A percentile compares a stretch with the other conserved stretches of the same genome.
Evolutionary conservation across 2,888 invertebrate genomes (phyloP).

Genomic region (Chloroclystis v-ata): DNA sequence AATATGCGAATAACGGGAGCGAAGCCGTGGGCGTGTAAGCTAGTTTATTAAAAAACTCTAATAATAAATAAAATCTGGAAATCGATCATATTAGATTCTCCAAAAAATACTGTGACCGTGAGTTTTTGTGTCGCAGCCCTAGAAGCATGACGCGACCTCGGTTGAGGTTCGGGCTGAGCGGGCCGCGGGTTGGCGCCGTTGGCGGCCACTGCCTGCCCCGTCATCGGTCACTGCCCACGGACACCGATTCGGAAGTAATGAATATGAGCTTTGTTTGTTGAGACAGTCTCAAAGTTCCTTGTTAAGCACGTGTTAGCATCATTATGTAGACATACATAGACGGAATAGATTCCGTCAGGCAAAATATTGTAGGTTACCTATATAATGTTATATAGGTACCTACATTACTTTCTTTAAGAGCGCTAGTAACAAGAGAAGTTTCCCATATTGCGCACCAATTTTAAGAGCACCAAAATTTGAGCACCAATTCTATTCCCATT

Average conservation of each 20-base stretch:
- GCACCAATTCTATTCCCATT: too few relatives aligned
- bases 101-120: not conserved
- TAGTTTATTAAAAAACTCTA: too few relatives aligned
- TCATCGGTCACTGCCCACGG: conserved; percentile 19
- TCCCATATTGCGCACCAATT: too few relatives aligned
- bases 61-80: not conserved
- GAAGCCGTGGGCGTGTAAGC: too few relatives aligned
- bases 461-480: too few relatives aligned
- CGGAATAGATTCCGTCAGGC: not conserved
- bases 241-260: conserved; percentile 17
- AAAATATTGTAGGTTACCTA: not conserved
- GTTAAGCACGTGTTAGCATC: too few relatives aligned
- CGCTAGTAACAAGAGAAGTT: too few relatives aligned
- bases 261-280: conserved; percentile 13
- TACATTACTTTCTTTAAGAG: too few relatives aligned
- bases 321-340: too few relatives aligned
- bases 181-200: conserved; percentile 8
- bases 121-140: not conserved
- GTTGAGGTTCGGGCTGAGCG: conserved; percentile 22
- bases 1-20: too few relatives aligned
- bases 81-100: not conserved
- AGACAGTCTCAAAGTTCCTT: conserved; percentile 3
- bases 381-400: too few relatives aligned
- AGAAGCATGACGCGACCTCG: conserved; percentile 19
- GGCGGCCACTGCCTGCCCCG: conserved; percentile 8